Conservation (phyloP, 2,888 invertebrate species). For the Ophioninae sp. region DNA sequence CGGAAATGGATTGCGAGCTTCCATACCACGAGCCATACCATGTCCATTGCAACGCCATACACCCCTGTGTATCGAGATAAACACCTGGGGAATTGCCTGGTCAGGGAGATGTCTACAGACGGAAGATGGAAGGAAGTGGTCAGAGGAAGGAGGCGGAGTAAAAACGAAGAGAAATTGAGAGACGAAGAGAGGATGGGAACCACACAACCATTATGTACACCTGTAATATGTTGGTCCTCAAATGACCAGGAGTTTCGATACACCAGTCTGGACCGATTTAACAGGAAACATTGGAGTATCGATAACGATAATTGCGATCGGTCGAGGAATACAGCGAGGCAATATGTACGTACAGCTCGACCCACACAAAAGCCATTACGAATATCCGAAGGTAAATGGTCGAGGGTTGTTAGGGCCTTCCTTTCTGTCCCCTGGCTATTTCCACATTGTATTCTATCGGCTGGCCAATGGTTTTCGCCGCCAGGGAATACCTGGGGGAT, state of each 20-base stretch:
- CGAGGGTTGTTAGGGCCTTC: conserved; percentile 18
- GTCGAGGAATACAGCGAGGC: conserved; percentile 39
- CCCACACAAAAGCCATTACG: conserved; percentile 50
- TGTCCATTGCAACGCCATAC: neutral
- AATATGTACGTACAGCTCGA: conserved; percentile 4
- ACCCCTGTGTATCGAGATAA: neutral
- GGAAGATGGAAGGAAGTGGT: neutral
- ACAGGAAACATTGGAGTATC: conserved; percentile 65
- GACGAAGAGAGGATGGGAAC: conserved; percentile 19
- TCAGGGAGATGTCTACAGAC: neutral
- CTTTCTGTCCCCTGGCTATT: conserved; percentile 14
- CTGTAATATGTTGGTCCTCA: conserved; percentile 58
- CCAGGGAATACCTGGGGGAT: conserved; percentile 32
- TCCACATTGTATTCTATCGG: conserved; percentile 11
- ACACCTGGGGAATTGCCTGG: neutral
- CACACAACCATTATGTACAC: conserved; percentile 61
- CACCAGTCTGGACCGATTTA: conserved; percentile 53
- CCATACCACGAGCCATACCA: neutral
- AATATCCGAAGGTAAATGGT: conserved; percentile 46
- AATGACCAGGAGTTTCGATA: conserved; percentile 55
- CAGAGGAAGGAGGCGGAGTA: neutral
- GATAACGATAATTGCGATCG: conserved; percentile 72
- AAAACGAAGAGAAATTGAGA: conserved; percentile 4
- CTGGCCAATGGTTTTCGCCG: conserved; percentile 16
- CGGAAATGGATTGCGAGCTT: conserved; percentile 42